Evolutionary conservation across 2,888 invertebrate species (phyloP).

Genomic region (Diaperis boleti): DNA sequence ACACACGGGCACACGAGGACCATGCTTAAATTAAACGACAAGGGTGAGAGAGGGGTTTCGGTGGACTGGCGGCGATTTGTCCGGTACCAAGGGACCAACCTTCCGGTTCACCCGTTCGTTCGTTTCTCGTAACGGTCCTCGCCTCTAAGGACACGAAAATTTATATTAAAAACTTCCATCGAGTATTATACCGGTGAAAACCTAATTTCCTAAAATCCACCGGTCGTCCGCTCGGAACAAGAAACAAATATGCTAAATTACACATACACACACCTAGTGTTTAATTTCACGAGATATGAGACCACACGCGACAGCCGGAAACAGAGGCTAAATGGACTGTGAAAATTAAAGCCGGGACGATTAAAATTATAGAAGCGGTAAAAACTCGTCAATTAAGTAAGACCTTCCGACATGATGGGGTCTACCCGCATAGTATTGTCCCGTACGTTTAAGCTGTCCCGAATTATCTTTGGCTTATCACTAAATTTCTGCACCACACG

Average conservation of each 20-base stretch:
- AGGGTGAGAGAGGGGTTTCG: conserved; percentile 41
- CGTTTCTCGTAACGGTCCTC: conserved; percentile 14
- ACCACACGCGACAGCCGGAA: conserved; percentile 17
- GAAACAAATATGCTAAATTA: conserved; percentile 27
- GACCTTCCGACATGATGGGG: neutral
- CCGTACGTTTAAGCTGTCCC: too few species aligned
- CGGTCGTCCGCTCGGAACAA: conserved; percentile 9
- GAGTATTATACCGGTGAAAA: conserved; percentile 17
- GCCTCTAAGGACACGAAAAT: conserved; percentile 23
- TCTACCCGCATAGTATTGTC: neutral
- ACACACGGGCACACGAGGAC: conserved; percentile 23
- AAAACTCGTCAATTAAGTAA: conserved; percentile 18
- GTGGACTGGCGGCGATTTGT: conserved; percentile 48
- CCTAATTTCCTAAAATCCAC: conserved; percentile 27
- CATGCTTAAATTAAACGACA: conserved; percentile 35
- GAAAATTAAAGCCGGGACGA: conserved; percentile 25
- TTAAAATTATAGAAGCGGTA: conserved; percentile 16
- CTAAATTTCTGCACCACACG: too few species aligned
- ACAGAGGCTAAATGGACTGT: conserved; percentile 17
- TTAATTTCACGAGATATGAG: conserved; percentile 18
- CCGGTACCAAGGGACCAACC: conserved; percentile 45
- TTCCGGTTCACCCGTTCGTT: conserved; percentile 20
- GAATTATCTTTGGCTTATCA: too few species aligned
- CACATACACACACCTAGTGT: conserved; percentile 28
- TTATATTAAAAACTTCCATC: conserved; percentile 34